Evolutionary conservation across 2,113 vertebrate genomes (phyloP).

Genomic region (Thunnus thynnus): DNA sequence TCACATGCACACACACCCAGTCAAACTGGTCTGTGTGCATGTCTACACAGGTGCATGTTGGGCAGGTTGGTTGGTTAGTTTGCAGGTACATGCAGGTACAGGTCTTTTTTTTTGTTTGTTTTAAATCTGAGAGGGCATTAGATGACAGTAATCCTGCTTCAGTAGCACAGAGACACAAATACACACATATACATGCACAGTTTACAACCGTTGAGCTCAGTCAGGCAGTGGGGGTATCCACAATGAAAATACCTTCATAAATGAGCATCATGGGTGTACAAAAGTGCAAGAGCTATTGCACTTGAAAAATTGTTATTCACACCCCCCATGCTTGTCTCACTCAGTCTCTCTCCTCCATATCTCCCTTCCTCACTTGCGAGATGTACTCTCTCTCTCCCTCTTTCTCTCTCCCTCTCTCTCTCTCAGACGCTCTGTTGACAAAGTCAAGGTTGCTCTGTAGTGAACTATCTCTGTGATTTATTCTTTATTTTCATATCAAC

Average conservation of each 20-base stretch:
- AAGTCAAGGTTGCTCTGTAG: constrained; percentile 82
- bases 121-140: not conserved
- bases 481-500: constrained; percentile 79
- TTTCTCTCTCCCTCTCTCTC: constrained; percentile 34
- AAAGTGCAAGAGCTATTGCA: constrained; percentile 64
- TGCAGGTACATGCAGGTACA: constrained; percentile 8
- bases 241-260: constrained; percentile 32
- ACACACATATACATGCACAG: not conserved
- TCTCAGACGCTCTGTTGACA: constrained; percentile 75
- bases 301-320: constrained; percentile 75
- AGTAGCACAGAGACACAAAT: not conserved
- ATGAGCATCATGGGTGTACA: constrained; percentile 48
- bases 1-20: constrained; percentile 11
- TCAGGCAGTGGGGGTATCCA: not conserved
- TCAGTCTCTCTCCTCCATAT: constrained; percentile 58
- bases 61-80: not conserved
- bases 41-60: constrained; percentile 25
- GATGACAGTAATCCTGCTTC: constrained; percentile 4
- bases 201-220: not conserved
- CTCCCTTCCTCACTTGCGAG: constrained; percentile 56
- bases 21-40: constrained; percentile 43
- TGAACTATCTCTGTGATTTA: constrained; percentile 82
- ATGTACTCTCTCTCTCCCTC: constrained; percentile 39
- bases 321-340: constrained; percentile 45
- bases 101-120: not conserved